Conservation (phyloP, 2,888 invertebrate species). For the Pyrocoelia pectoralis region DNA sequence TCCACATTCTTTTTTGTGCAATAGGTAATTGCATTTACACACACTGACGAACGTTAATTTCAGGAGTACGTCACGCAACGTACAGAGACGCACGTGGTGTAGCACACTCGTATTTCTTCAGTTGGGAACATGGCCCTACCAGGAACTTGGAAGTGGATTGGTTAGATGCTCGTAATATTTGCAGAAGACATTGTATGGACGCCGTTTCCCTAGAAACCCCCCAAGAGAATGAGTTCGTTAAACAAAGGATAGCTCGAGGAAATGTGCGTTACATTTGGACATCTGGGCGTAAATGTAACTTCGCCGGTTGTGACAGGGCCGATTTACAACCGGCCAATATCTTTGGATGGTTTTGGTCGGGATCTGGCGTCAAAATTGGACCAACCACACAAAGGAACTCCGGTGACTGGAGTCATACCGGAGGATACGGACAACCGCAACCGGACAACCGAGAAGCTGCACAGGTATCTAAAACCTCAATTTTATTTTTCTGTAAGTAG, state of each 20-base stretch:
- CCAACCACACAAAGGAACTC: slow-evolving; percentile 88
- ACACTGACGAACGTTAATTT: slow-evolving; percentile 22
- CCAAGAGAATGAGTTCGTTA: slow-evolving; percentile 90
- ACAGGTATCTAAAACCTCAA: slow-evolving; percentile 76
- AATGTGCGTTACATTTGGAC: slow-evolving; percentile 88
- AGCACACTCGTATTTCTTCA: slow-evolving; percentile 92
- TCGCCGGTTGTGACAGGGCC: slow-evolving; percentile 85
- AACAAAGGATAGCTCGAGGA: slow-evolving; percentile 84
- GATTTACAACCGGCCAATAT: slow-evolving; percentile 86
- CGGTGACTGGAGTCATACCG: slow-evolving; percentile 90
- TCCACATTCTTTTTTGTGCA: slow-evolving; percentile 1
- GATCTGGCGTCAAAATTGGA: slow-evolving; percentile 90
- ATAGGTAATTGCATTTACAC: background rate
- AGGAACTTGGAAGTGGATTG: slow-evolving; percentile 86
- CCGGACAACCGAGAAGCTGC: slow-evolving; percentile 92
- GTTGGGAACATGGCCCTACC: slow-evolving; percentile 88
- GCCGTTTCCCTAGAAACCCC: slow-evolving; percentile 90
- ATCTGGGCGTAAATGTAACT: slow-evolving; percentile 91
- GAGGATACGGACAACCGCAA: slow-evolving; percentile 86
- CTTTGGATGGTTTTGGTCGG: slow-evolving; percentile 95
- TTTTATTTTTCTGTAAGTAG: slow-evolving; percentile 23
- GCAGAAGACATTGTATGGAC: slow-evolving; percentile 93
- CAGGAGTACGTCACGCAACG: slow-evolving; percentile 87
- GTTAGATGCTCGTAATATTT: slow-evolving; percentile 90
- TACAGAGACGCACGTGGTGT: slow-evolving; percentile 89